These are phyloP conservation scores for Drosophila rhopaloa DNA, from an alignment of 1,140 invertebrate species.

Conservation along the genomic window DNA sequence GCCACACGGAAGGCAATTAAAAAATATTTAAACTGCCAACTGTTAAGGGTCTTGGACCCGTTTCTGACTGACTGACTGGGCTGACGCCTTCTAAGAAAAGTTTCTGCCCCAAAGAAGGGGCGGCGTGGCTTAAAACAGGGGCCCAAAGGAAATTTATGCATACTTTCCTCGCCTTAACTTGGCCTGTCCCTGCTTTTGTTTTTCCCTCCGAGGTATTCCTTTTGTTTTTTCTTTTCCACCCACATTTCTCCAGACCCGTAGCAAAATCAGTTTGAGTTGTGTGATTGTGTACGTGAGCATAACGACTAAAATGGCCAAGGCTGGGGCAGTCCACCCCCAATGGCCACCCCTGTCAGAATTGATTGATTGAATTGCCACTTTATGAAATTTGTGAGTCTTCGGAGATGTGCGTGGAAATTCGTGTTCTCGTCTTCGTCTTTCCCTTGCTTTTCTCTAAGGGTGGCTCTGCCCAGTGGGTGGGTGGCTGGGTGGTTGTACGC, in stretches of 20 bases:
- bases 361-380: constrained; percentile 85
- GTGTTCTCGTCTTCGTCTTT: constrained; percentile 43
- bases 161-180: constrained; percentile 46
- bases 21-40: constrained; percentile 79
- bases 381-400: constrained; percentile 85
- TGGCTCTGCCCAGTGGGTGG: constrained; percentile 26
- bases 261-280: constrained; percentile 73
- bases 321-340: constrained; percentile 19
- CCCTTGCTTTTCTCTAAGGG: constrained; percentile 20
- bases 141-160: constrained; percentile 56
- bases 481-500: constrained; percentile 2
- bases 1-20: constrained; percentile 68
- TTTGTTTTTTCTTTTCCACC: constrained; percentile 1
- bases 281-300: constrained; percentile 83
- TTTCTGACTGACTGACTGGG: constrained; percentile 38
- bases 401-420: constrained; percentile 82
- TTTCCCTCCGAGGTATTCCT: background rate
- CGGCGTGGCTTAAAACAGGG: background rate
- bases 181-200: constrained; percentile 18
- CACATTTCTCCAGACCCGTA: constrained; percentile 19
- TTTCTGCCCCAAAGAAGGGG: constrained; percentile 11
- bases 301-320: constrained; percentile 68
- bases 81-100: constrained; percentile 33
- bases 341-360: constrained; percentile 76
- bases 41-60: constrained; percentile 14